Evolutionary conservation across 2,797 vertebrate genomes (phyloP).

Genomic region (Philypnodon macrostomus): DNA sequence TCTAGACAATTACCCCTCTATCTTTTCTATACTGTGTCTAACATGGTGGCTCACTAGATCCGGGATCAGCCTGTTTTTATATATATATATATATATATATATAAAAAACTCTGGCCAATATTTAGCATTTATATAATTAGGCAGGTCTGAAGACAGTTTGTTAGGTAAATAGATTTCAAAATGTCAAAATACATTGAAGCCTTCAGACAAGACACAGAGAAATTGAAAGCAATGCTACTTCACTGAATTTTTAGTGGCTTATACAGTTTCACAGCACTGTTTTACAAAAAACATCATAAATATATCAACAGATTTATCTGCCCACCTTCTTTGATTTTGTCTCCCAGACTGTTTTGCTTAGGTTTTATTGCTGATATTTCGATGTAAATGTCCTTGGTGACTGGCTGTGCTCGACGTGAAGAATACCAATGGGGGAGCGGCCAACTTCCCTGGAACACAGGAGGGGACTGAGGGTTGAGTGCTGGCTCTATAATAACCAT

Average conservation of each 20-base stretch:
- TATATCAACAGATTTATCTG: not conserved
- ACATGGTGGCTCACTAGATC: conserved; percentile 26
- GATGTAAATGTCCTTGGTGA: conserved; percentile 63
- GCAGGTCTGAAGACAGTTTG: too few relatives aligned
- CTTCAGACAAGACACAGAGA: too few relatives aligned
- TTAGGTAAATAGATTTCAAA: too few relatives aligned
- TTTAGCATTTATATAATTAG: too few relatives aligned
- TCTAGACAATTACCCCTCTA: conserved; percentile 50
- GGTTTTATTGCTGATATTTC: conserved; percentile 46
- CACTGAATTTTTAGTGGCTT: not conserved
- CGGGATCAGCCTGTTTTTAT: conserved; percentile 20
- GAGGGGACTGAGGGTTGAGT: conserved; percentile 56
- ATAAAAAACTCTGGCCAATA: too few relatives aligned
- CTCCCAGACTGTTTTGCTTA: conserved; percentile 22
- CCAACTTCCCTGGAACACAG: conserved; percentile 46
- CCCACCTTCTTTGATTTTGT: conserved; percentile 16
- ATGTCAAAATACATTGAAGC: too few relatives aligned
- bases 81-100: too few relatives aligned
- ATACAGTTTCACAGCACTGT: not conserved
- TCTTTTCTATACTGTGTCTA: conserved; percentile 41
- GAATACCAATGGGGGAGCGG: conserved; percentile 59
- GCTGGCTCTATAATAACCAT: conserved; percentile 71
- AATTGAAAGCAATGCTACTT: not conserved
- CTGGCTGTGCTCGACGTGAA: conserved; percentile 31
- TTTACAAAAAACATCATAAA: not conserved